Percentiles rank a stretch among this genome's conserved stretches.
These are phyloP conservation scores for Poecilia wingei DNA, from an alignment of 2,797 vertebrate genomes.

Conservation along the genomic window DNA sequence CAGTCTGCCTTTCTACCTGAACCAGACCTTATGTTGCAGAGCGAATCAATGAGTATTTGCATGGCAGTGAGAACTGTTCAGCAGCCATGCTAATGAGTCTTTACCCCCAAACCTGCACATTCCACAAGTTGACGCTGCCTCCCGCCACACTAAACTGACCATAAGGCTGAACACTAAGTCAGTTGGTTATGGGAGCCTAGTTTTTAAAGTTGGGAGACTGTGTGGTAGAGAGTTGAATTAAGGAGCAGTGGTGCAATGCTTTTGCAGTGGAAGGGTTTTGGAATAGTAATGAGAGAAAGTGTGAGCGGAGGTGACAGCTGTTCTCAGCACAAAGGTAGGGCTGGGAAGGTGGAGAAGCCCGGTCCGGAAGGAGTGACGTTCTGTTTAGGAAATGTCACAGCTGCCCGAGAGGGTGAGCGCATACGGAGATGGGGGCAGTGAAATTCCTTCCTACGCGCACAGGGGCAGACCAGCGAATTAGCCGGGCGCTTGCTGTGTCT, in stretches of 20 bases:
- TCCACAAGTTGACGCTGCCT: constrained; percentile 82
- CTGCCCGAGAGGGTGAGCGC: constrained; percentile 72
- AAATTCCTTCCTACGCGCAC: constrained; percentile 68
- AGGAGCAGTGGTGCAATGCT: constrained; percentile 54
- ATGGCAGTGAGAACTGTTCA: constrained; percentile 77
- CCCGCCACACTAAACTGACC: constrained; percentile 45
- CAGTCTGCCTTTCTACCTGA: constrained; percentile 65
- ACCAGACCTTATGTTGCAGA: constrained; percentile 58
- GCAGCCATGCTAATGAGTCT: constrained; percentile 82
- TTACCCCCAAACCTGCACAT: constrained; percentile 79
- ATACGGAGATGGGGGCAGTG: constrained; percentile 61
- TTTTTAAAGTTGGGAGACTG: constrained; percentile 50
- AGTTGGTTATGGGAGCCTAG: constrained; percentile 39
- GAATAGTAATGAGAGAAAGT: constrained; percentile 59
- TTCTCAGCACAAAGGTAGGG: constrained; percentile 51
- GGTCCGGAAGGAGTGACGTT: constrained; percentile 76
- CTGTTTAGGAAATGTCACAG: constrained; percentile 81
- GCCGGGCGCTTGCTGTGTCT: constrained; percentile 58
- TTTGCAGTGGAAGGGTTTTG: constrained; percentile 51
- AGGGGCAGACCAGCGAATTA: constrained; percentile 73
- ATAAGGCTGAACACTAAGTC: constrained; percentile 47
- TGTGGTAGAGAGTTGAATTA: constrained; percentile 44
- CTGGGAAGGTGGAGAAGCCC: constrained; percentile 63
- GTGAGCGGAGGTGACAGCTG: constrained; percentile 61
- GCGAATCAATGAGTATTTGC: constrained; percentile 77